phyloP scores from a whole-genome alignment of 2,797 vertebrate species.

The Acanthornis magna region DNA sequence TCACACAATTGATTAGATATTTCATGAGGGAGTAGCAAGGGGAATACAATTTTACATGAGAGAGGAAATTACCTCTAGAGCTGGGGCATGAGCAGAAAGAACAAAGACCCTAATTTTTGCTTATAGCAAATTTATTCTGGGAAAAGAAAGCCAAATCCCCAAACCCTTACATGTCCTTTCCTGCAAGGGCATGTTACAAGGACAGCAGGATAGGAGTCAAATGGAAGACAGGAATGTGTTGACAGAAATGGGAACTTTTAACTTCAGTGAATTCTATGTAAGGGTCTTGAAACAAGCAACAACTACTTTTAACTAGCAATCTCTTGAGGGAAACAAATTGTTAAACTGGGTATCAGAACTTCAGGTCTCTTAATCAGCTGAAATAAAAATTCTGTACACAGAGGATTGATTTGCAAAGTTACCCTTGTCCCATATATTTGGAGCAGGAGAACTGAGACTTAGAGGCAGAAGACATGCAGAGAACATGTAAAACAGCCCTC shows the following conservation, averaged over 20 bases:
- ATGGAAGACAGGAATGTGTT: background rate
- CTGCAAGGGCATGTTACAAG: accelerated
- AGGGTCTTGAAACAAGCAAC: background rate
- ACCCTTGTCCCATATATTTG: background rate
- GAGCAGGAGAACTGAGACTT: background rate
- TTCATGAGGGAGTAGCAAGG: background rate
- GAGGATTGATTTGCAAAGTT: background rate
- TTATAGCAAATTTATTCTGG: background rate
- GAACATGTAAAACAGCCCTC: background rate
- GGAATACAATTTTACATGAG: accelerated
- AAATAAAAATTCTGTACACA: background rate
- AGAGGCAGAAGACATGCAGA: background rate
- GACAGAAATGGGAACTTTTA: background rate
- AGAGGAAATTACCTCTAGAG: background rate
- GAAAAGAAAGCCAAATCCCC: background rate
- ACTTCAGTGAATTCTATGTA: background rate
- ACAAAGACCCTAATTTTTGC: accelerated
- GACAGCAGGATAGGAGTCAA: background rate
- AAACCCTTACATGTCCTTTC: background rate
- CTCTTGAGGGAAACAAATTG: background rate
- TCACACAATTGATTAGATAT: background rate
- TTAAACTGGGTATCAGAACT: background rate
- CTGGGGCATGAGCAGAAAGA: background rate
- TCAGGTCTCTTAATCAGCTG: background rate
- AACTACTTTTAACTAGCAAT: background rate